Evolutionary conservation across 2,888 invertebrate species (phyloP), one percentile per base, ranked within the genome.

Genomic region (Drosophila falleni): DNA sequence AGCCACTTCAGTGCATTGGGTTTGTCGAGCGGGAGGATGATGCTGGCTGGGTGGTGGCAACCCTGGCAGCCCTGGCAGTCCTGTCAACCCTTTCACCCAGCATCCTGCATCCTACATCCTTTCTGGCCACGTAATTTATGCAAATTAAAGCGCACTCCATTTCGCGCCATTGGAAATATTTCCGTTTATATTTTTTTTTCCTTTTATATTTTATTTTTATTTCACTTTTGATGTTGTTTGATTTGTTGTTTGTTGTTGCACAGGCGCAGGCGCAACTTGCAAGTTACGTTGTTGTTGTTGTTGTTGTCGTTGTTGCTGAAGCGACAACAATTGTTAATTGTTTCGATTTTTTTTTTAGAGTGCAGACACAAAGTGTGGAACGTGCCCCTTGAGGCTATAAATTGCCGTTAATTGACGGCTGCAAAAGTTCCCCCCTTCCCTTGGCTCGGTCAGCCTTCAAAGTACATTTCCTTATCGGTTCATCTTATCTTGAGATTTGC

Each of bases 81-180:
- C n/a, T 19, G 54, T 50, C 78, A 75, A 84, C 85, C 87, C 84
- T 77, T 74, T 75, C 44, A 9, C n/a, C 15, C 55, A 42, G 49
- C 51, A 35, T 59, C 63, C 68, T 58, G 47, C 62, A 56, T 62
- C 35, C 66, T 71, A 56, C 37, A 23, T 67, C 26, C 58, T 63
- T 65, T 46, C 10, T 16, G 41, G 41, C 51, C 55, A 15, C 51
- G 72, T 88, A 87, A 89, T 88, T 89, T 87, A 87, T 87, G 87
- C 79, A 87, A 87, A 87, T 89, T 88, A 87, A 87, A 87, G 86
- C 85, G 78, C 85, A 86, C 88, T 89, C 78, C 85, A 85, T 85
- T 87, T 78, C 84, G 84, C 84, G 84, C 89, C 89, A 88, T 80
- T 44, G 61, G 31, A 71, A 78, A 80, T 72, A 74, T 65, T 78